phyloP scores from a whole-genome alignment of 2,888 invertebrate species.

The Cryptocephalus primarius region DNA sequence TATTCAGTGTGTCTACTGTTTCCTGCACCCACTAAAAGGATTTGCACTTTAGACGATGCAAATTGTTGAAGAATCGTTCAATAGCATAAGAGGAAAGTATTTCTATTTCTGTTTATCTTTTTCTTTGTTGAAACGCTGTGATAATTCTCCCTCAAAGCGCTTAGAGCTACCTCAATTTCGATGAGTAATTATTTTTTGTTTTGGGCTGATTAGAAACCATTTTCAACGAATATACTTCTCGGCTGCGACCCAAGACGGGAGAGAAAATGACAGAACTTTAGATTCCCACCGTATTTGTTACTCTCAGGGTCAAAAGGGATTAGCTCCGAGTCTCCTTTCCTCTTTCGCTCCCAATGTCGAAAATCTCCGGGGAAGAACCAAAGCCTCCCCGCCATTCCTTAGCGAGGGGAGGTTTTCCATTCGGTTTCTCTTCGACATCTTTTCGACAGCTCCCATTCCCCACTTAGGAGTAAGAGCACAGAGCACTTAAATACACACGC shows the following conservation, averaged over 20 bases:
- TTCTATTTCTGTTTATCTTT: not conserved
- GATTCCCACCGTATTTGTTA: conserved; percentile 11
- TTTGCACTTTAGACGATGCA: too few species aligned
- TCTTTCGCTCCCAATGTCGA: conserved; percentile 5
- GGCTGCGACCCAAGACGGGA: conserved; percentile 14
- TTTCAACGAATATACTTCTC: conserved; percentile 9
- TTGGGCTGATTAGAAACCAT: conserved; percentile 11
- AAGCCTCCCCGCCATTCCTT: too few species aligned
- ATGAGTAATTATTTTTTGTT: not conserved
- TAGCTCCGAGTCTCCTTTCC: conserved; percentile 19
- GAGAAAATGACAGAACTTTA: conserved; percentile 1
- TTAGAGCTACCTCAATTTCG: conserved; percentile 10
- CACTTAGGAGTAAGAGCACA: not conserved
- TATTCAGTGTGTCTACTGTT: not conserved
- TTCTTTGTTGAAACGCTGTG: conserved; percentile 1
- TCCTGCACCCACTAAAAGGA: too few species aligned
- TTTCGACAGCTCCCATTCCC: not conserved
- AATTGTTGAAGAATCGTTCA: not conserved
- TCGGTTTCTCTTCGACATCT: not conserved
- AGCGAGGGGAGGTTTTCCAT: not conserved
- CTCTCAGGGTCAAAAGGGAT: conserved; percentile 30
- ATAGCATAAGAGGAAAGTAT: too few species aligned
- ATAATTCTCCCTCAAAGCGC: conserved; percentile 9
- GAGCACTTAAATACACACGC: too few species aligned
- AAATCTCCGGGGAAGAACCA: too few species aligned